A percentile compares a stretch with the other conserved stretches of the same genome.
Conservation (phyloP, 2,888 invertebrate species). For the Pantelozetes paolii region DNA sequence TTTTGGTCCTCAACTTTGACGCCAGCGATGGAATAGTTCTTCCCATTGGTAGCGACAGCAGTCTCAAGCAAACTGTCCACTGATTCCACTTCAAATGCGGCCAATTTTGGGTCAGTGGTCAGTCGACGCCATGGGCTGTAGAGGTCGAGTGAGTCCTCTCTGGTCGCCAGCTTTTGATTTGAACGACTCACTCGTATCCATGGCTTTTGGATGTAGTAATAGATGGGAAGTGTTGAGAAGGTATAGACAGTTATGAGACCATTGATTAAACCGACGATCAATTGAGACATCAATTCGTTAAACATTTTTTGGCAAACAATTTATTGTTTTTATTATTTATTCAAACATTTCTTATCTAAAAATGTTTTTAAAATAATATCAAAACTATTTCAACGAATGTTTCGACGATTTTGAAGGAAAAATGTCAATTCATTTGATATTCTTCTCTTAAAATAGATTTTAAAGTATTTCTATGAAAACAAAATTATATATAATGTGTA, state of each 20-base stretch:
- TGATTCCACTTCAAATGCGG: constrained; percentile 79
- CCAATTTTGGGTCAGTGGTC: constrained; percentile 49
- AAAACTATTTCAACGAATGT: too few relatives aligned
- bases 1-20: constrained; percentile 82
- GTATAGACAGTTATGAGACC: neutral
- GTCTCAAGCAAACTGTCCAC: constrained; percentile 83
- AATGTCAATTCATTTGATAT: too few relatives aligned
- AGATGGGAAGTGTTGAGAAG: constrained; percentile 71
- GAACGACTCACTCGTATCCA: constrained; percentile 60
- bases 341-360: too few relatives aligned
- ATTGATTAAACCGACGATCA: neutral
- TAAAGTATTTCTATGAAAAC: too few relatives aligned
- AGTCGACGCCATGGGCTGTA: constrained; percentile 27
- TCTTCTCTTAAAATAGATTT: too few relatives aligned
- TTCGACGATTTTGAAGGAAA: too few relatives aligned
- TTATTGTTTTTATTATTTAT: too few relatives aligned
- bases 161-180: neutral
- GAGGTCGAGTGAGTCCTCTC: constrained; percentile 23
- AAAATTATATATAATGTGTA: too few relatives aligned
- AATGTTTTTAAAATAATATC: too few relatives aligned
- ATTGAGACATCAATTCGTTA: neutral
- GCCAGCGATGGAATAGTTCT: constrained; percentile 18
- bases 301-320: neutral
- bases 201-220: constrained; percentile 77
- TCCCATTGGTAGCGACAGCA: constrained; percentile 65